Percentiles rank a stretch among this genome's conserved stretches.
phyloP scores from a whole-genome alignment of 2,113 vertebrate species.

The Lagopus muta region DNA sequence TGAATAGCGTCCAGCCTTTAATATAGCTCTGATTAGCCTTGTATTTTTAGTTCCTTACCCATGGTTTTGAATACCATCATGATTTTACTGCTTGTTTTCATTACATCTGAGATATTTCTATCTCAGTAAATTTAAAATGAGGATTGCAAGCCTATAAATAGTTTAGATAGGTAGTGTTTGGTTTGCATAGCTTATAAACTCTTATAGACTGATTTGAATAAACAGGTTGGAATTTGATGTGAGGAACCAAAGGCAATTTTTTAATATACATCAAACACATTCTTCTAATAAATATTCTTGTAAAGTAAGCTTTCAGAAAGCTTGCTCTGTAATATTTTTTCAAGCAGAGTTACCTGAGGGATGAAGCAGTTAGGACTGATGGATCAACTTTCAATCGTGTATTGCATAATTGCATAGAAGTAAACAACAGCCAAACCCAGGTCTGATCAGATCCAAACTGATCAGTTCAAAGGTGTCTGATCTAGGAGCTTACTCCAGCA shows the following conservation, averaged over 20 bases:
- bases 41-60: neutral
- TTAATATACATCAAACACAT: neutral
- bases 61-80: neutral
- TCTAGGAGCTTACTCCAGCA: neutral
- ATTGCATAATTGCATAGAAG: neutral
- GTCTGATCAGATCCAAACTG: neutral
- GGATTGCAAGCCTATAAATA: neutral
- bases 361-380: neutral
- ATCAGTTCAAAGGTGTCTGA: neutral
- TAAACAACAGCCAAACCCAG: neutral
- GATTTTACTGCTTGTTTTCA: neutral
- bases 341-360: neutral
- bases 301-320: neutral
- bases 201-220: neutral
- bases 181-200: neutral
- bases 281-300: neutral
- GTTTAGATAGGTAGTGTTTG: neutral
- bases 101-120: neutral
- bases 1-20: neutral
- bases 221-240: neutral
- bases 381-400: neutral
- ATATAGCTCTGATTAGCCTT: neutral
- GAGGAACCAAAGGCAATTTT: neutral
- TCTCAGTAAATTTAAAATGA: neutral
- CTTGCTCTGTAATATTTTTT: neutral